phyloP scores from a whole-genome alignment of 2,113 vertebrate genomes.

The Osmerus eperlanus region DNA sequence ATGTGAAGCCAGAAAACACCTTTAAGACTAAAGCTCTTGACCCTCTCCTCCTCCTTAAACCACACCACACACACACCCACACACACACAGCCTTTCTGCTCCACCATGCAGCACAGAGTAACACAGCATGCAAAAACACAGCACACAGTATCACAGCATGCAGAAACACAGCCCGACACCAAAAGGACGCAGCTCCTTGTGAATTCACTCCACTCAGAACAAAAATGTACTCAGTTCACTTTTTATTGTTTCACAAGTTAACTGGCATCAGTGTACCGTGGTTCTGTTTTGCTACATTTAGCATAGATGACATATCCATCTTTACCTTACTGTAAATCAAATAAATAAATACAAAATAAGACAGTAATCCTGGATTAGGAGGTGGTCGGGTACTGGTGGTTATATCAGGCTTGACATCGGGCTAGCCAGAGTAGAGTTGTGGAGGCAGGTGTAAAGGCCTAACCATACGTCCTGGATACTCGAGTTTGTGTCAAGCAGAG shows the following conservation, averaged over 20 bases:
- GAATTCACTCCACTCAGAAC: conserved; percentile 7
- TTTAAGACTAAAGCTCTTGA: neutral
- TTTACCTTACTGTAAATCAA: conserved; percentile 63
- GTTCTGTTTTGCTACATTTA: conserved; percentile 73
- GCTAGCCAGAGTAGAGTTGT: too few relatives aligned
- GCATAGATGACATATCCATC: conserved; percentile 61
- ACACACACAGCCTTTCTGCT: neutral
- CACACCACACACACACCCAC: too few relatives aligned
- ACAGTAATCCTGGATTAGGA: conserved; percentile 38
- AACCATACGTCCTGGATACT: too few relatives aligned
- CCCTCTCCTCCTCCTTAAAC: neutral
- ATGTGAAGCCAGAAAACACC: neutral
- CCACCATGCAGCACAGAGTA: neutral
- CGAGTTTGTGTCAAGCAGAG: too few relatives aligned
- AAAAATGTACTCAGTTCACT: conserved; percentile 36
- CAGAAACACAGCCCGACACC: neutral
- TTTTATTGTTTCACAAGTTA: conserved; percentile 71
- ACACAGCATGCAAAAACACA: neutral
- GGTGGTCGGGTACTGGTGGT: conserved; percentile 26
- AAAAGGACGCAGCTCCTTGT: neutral
- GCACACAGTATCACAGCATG: neutral
- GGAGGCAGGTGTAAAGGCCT: too few relatives aligned
- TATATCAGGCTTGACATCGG: too few relatives aligned
- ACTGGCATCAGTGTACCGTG: conserved; percentile 64
- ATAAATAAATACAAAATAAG: conserved; percentile 69